Evolutionary conservation across 1,140 invertebrate species (phyloP).

Genomic region (Conus betulinus): DNA sequence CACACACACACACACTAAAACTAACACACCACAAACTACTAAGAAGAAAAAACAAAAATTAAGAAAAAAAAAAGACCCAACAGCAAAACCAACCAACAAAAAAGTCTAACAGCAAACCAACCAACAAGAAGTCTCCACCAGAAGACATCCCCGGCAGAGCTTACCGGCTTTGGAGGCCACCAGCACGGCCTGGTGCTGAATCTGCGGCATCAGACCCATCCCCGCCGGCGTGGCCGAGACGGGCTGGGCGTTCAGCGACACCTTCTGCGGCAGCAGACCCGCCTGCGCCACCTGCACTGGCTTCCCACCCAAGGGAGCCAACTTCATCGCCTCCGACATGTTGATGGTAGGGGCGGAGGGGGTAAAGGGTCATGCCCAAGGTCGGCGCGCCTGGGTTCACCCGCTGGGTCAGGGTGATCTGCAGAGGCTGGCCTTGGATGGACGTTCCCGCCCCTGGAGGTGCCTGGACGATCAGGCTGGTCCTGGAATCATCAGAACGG

Average conservation of each 20-base stretch:
- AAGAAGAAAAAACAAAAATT: too few species aligned
- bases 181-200: slow-evolving; percentile 25
- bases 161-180: slow-evolving; percentile 27
- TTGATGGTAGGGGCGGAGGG: neutral
- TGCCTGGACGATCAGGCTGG: slow-evolving; percentile 29
- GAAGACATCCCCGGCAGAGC: neutral
- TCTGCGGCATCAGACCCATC: neutral
- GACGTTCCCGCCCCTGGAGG: neutral
- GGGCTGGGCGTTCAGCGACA: neutral
- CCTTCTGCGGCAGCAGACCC: slow-evolving; percentile 11
- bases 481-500: neutral
- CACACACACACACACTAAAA: too few species aligned
- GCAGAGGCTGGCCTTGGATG: slow-evolving; percentile 1
- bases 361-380: neutral
- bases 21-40: too few species aligned
- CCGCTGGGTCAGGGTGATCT: slow-evolving; percentile 37
- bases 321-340: neutral
- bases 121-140: too few species aligned
- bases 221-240: neutral
- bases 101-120: too few species aligned
- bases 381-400: neutral
- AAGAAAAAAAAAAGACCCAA: too few species aligned
- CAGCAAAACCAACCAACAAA: too few species aligned
- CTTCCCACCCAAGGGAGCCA: slow-evolving; percentile 18
- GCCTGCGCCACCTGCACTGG: slow-evolving; percentile 21